phyloP scores from a whole-genome alignment of 2,113 vertebrate genomes.

The Zapus hudsonius region DNA sequence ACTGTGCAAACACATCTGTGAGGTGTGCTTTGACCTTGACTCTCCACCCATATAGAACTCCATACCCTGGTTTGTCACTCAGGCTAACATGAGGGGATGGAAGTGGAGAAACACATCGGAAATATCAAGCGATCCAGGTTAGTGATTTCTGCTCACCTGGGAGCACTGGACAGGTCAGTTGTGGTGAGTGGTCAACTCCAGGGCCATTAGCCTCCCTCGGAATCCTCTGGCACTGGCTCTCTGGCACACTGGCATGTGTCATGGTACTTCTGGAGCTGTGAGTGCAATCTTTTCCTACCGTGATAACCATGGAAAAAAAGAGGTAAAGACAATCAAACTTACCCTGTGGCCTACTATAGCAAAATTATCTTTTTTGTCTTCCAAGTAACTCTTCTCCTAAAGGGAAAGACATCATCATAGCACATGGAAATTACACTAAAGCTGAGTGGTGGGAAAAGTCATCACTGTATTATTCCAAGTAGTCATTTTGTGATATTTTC shows the following conservation, averaged over 20 bases:
- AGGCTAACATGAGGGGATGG: background rate
- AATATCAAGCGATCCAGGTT: background rate
- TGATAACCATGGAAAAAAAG: background rate
- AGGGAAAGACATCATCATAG: background rate
- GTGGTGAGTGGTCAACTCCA: background rate
- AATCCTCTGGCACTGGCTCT: background rate
- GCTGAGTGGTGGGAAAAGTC: background rate
- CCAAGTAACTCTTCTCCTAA: background rate
- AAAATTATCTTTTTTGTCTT: background rate
- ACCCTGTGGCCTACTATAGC: background rate
- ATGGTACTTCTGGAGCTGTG: background rate
- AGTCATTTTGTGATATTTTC: conserved; percentile 14
- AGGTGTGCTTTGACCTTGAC: background rate
- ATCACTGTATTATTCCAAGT: background rate
- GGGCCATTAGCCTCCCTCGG: background rate
- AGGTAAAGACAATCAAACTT: background rate
- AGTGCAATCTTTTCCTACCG: background rate
- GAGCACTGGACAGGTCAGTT: background rate
- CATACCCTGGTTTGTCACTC: background rate
- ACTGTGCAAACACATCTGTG: background rate
- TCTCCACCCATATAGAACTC: background rate
- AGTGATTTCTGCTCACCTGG: background rate
- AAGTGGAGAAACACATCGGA: background rate
- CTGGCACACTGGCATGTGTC: background rate
- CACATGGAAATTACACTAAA: background rate